Conservation (phyloP, 2,113 vertebrate species). For the Hippocampus mohnikei region DNA sequence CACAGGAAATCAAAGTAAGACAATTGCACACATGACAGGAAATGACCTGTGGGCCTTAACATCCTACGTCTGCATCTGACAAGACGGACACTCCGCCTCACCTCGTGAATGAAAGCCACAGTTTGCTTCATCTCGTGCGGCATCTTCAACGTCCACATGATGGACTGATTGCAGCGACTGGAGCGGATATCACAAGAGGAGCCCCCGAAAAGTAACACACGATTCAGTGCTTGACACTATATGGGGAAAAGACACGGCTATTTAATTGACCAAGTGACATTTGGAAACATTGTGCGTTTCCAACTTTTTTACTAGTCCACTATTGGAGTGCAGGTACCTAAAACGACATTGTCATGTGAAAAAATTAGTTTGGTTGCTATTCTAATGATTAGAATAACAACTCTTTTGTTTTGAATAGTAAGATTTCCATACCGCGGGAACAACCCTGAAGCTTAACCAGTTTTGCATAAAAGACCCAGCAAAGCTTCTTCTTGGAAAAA, state of each 20-base stretch:
- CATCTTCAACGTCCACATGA: background rate
- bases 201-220: background rate
- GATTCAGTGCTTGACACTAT: background rate
- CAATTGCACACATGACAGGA: conserved; percentile 39
- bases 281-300: background rate
- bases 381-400: background rate
- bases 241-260: background rate
- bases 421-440: background rate
- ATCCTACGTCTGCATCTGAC: conserved; percentile 26
- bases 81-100: conserved; percentile 12
- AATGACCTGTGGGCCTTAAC: conserved; percentile 22
- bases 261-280: background rate
- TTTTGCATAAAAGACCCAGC: background rate
- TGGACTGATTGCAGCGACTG: background rate
- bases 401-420: background rate
- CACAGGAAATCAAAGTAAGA: conserved; percentile 58
- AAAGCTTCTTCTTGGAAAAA: background rate
- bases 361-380: background rate
- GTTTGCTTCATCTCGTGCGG: background rate
- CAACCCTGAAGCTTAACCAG: background rate
- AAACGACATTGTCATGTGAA: background rate
- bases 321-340: background rate
- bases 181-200: background rate
- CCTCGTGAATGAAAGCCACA: background rate
- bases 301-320: background rate